Conservation (phyloP, 2,888 invertebrate genomes). For the Erebia ligea region DNA sequence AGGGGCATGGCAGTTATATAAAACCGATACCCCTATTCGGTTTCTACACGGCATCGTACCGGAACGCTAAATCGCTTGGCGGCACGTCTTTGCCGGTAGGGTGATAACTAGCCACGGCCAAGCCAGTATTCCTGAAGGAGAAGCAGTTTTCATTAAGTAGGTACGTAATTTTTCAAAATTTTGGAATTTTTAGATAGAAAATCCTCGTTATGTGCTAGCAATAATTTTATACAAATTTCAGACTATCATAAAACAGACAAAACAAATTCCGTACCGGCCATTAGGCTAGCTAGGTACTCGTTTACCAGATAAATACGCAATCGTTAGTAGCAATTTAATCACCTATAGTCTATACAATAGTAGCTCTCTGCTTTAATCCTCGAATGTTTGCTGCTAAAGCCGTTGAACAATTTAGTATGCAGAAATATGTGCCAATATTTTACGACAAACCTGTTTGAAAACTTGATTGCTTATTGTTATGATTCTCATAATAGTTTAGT, state of each 20-base stretch:
- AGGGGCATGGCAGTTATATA: no score
- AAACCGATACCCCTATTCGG: no score
- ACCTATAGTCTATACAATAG: no score
- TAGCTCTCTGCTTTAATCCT: background rate
- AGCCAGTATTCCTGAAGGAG: no score
- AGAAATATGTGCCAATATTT: background rate
- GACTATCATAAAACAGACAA: slow-evolving; percentile 6
- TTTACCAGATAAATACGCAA: slow-evolving; percentile 17
- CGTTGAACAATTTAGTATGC: slow-evolving; percentile 1
- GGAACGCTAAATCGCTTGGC: no score
- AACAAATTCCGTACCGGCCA: slow-evolving; percentile 5
- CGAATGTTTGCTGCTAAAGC: slow-evolving; percentile 13
- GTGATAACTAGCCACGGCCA: no score
- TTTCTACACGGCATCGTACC: no score
- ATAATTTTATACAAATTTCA: slow-evolving; percentile 1
- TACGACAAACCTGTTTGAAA: slow-evolving; percentile 4
- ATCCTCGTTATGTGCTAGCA: background rate
- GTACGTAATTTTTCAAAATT: no score
- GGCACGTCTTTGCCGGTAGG: no score
- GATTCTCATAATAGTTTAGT: background rate
- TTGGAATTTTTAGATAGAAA: no score
- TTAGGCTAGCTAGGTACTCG: slow-evolving; percentile 12
- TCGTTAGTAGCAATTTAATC: slow-evolving; percentile 10
- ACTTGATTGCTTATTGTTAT: slow-evolving; percentile 1
- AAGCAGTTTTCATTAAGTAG: no score